phyloP scores from a whole-genome alignment of 2,797 vertebrate genomes.

The Avahi laniger region DNA sequence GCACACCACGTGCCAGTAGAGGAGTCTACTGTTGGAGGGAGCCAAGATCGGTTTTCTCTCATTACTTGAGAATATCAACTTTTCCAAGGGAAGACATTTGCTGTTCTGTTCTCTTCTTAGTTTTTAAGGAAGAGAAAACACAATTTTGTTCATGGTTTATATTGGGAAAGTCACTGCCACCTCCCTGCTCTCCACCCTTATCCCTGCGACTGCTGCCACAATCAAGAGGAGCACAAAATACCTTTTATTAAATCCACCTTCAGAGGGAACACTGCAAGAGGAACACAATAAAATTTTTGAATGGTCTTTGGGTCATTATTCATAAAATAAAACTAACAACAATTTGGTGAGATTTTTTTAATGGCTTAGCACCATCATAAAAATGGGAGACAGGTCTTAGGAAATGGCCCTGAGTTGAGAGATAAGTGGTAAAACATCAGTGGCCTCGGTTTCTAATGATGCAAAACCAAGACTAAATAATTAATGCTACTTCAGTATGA shows the following conservation, averaged over 20 bases:
- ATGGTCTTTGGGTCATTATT: conserved; percentile 9
- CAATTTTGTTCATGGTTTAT: conserved; percentile 71
- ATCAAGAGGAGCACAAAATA: conserved; percentile 37
- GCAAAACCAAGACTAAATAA: conserved; percentile 26
- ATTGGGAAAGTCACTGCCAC: conserved; percentile 70
- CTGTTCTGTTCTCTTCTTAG: conserved; percentile 73
- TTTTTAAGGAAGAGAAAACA: conserved; percentile 53
- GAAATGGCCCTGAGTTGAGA: background rate
- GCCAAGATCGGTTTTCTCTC: background rate
- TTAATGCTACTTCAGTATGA: background rate
- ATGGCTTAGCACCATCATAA: conserved; percentile 46
- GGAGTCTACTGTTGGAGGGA: background rate
- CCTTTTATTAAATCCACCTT: conserved; percentile 62
- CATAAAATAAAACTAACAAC: conserved; percentile 33
- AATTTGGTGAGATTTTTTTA: conserved; percentile 14
- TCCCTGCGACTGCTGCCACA: background rate
- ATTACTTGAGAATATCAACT: conserved; percentile 18
- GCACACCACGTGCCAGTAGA: background rate
- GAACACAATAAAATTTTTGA: background rate
- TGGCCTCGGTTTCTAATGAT: conserved; percentile 21
- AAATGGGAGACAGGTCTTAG: conserved; percentile 13
- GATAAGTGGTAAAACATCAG: conserved; percentile 10
- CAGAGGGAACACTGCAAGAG: background rate
- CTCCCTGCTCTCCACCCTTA: background rate
- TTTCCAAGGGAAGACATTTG: conserved; percentile 29